A percentile compares a stretch with the other conserved stretches of the same genome.
Evolutionary conservation across 2,888 invertebrate species (phyloP).

Genomic region (Idaea biselata): DNA sequence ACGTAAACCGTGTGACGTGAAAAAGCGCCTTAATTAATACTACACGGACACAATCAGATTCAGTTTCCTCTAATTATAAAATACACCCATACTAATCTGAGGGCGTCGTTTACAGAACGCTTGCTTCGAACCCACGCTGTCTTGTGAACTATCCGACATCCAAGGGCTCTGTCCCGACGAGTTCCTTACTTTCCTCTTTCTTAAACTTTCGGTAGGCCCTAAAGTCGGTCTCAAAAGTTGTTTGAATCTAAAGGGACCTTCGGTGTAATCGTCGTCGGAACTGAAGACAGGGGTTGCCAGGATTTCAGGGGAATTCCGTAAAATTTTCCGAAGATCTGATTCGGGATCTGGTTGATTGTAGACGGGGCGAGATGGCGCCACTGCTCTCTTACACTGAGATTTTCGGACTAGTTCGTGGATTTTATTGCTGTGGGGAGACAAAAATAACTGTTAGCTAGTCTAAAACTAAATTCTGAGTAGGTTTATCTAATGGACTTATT

Average conservation of each 20-base stretch:
- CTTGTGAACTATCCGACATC: constrained; percentile 75
- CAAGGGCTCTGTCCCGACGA: constrained; percentile 69
- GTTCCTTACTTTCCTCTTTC: constrained; percentile 81
- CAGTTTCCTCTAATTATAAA: constrained; percentile 51
- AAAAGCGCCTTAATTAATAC: neutral
- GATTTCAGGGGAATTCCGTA: constrained; percentile 73
- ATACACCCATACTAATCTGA: constrained; percentile 74
- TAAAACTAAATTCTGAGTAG: constrained; percentile 1
- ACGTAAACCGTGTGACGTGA: no score
- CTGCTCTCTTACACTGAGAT: constrained; percentile 51
- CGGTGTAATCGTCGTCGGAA: constrained; percentile 78
- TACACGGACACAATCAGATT: neutral
- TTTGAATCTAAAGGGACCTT: constrained; percentile 85
- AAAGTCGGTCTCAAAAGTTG: constrained; percentile 83
- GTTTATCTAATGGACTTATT: neutral
- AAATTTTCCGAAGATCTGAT: constrained; percentile 70
- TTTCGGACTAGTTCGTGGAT: constrained; percentile 72
- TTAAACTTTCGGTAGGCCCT: constrained; percentile 85
- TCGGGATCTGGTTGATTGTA: constrained; percentile 69
- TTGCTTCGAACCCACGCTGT: constrained; percentile 65
- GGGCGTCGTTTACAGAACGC: constrained; percentile 69
- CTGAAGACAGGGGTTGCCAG: constrained; percentile 70
- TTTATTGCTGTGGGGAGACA: constrained; percentile 62
- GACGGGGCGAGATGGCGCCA: constrained; percentile 51
- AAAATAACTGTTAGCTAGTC: constrained; percentile 4